These are phyloP conservation scores for Sycophila texana DNA, from an alignment of 2,888 invertebrate genomes.

Conservation along the genomic window DNA sequence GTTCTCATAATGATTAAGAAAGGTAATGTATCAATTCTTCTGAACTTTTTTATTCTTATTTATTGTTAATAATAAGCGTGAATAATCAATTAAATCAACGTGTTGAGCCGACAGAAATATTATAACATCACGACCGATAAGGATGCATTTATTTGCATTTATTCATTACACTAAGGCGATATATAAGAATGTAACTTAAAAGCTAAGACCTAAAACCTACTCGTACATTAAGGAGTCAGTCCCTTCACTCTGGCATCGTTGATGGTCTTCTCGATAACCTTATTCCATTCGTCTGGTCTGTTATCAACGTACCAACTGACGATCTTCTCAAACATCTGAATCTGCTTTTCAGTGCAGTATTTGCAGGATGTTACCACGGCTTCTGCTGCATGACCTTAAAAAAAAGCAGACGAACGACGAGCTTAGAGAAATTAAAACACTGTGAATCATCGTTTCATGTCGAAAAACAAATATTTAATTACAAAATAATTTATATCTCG, in stretches of 20 bases:
- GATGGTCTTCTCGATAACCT: conserved; percentile 60
- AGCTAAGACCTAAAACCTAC: neutral
- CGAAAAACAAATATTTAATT: too few species aligned
- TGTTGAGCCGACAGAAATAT: conserved; percentile 40
- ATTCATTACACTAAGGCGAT: conserved; percentile 1
- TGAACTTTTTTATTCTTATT: conserved; percentile 15
- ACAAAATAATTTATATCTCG: too few species aligned
- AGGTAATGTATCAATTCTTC: neutral
- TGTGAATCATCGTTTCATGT: too few species aligned
- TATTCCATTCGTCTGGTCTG: conserved; percentile 62
- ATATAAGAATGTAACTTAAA: neutral
- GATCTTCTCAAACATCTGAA: conserved; percentile 61
- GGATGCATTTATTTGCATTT: neutral
- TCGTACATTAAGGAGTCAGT: neutral
- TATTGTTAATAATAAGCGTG: conserved; percentile 42
- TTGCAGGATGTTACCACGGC: conserved; percentile 65
- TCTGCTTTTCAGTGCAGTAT: conserved; percentile 66
- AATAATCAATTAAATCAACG: conserved; percentile 9
- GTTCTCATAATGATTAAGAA: neutral
- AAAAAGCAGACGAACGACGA: neutral
- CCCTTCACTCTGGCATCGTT: conserved; percentile 52
- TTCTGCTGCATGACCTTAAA: conserved; percentile 61
- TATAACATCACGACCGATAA: conserved; percentile 9
- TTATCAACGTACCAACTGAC: conserved; percentile 66
- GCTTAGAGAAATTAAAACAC: too few species aligned